Conservation (phyloP, 1,140 invertebrate genomes). For the Megathymus violae region DNA sequence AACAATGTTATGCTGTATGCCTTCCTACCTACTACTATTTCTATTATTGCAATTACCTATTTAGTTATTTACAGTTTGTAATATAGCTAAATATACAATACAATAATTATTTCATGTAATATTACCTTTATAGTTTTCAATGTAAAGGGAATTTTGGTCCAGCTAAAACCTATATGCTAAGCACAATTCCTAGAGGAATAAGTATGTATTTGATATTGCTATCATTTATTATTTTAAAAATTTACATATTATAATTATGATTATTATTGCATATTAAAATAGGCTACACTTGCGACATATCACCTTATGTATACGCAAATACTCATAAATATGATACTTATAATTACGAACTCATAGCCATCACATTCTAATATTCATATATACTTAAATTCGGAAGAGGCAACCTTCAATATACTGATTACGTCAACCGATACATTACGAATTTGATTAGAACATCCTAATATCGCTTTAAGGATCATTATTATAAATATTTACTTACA, state of each 20-base stretch:
- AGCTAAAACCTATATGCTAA: conserved; percentile 79
- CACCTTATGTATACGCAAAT: background rate
- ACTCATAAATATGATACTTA: conserved; percentile 6
- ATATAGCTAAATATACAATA: conserved; percentile 67
- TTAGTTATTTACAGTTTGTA: conserved; percentile 70
- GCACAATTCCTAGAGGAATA: conserved; percentile 70
- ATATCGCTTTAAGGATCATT: background rate
- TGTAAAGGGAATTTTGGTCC: conserved; percentile 81
- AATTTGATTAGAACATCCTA: background rate
- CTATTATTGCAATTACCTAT: conserved; percentile 73
- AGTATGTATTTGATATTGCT: conserved; percentile 63
- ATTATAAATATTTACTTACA: conserved; percentile 4
- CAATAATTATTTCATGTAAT: conserved; percentile 62
- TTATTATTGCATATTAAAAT: conserved; percentile 27
- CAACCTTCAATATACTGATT: conserved; percentile 7
- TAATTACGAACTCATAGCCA: conserved; percentile 20
- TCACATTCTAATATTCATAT: conserved; percentile 15
- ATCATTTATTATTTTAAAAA: conserved; percentile 49
- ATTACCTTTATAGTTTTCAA: conserved; percentile 65
- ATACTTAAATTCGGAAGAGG: background rate
- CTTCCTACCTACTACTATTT: conserved; percentile 60
- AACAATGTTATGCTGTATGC: conserved; percentile 59
- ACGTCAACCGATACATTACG: background rate
- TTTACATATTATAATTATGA: conserved; percentile 48
- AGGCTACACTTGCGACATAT: conserved; percentile 2